Conservation (phyloP, 1,140 invertebrate species). For the Calliopsis andreniformis region DNA sequence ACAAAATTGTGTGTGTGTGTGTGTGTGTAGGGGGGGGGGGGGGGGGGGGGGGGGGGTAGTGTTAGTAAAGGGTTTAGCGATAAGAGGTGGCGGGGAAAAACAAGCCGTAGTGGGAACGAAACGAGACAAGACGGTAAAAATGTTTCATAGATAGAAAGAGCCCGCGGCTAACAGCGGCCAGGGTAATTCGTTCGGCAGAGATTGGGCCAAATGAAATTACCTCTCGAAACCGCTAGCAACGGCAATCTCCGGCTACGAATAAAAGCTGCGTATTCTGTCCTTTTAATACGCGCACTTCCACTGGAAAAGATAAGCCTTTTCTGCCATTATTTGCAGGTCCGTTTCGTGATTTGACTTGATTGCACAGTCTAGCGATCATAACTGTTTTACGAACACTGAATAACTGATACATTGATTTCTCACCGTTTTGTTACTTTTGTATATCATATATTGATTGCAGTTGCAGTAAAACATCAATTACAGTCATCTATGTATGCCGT, state of each 20-base stretch:
- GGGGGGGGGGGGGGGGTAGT: too few relatives aligned
- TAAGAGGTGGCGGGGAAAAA: constrained; percentile 13
- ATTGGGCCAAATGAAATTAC: constrained; percentile 57
- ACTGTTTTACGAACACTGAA: neutral
- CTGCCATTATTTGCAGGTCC: neutral
- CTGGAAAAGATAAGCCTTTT: constrained; percentile 16
- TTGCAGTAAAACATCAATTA: too few relatives aligned
- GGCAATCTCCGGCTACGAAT: constrained; percentile 8
- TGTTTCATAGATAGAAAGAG: constrained; percentile 68
- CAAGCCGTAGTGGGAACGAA: constrained; percentile 39
- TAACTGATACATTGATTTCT: neutral
- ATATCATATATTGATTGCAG: too few relatives aligned
- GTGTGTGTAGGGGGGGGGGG: too few relatives aligned
- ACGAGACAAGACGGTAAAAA: constrained; percentile 59
- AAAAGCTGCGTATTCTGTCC: constrained; percentile 17
- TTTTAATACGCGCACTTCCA: constrained; percentile 22
- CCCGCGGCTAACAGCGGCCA: constrained; percentile 30
- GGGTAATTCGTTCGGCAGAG: constrained; percentile 32
- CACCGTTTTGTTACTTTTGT: too few relatives aligned
- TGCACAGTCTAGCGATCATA: neutral
- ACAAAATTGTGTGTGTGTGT: neutral
- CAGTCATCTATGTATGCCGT: too few relatives aligned
- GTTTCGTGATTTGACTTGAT: constrained; percentile 21
- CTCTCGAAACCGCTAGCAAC: constrained; percentile 17
- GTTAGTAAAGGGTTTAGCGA: constrained; percentile 40